Base-by-base conservation (phyloP, 2,888 invertebrate species). In the Drosophila quinaria region DNA sequence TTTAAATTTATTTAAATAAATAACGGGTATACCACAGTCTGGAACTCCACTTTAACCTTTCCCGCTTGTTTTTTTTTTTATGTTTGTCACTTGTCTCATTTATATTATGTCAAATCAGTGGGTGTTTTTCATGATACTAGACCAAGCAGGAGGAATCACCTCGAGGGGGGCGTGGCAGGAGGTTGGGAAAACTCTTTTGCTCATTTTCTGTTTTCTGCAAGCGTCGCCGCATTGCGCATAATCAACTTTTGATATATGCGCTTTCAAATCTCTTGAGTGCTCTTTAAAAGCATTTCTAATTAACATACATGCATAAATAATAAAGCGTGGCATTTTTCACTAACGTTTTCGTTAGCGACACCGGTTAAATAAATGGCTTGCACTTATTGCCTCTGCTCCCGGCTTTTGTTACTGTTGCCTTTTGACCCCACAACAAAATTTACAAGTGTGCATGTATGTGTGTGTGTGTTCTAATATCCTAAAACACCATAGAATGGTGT, bases 211-310 rank as follows among this genome's bases (percentile, higher is more conserved):
- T 64, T 81, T 80, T 46, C 50, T 60, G 67, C 70, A 63, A 54
- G 54, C 56, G 52, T 35, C 25, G 52, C 19, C 54, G 31, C 74
- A 67, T 64, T 71, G 77, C 80, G 85, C 84, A 85, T 87, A 85
- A 85, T 88, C 84, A 85, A 88, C 81, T 87, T 84, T 85, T 87
- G 88, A 88, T 86, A 72, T 87, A 81, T 84, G 86, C 77, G 89
- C 87, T 88, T 87, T 87, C 72, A 85, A 89, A 84, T 87, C 81
- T 71, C 89, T 67, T 65, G 78, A 83, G 85, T 74, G 84, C 74
- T 76, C 79, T 81, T 87, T 78, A 88, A 87, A 87, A 80, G 79
- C 87, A 89, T 86, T 89, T 86, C 81, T 89, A 81, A 89, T 87
- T 87, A 86, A 87, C 87, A 88, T 87, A 89, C 77, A 84, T 89